phyloP scores from a whole-genome alignment of 2,888 invertebrate genomes.

The Caenorhabditis auriculariae region DNA sequence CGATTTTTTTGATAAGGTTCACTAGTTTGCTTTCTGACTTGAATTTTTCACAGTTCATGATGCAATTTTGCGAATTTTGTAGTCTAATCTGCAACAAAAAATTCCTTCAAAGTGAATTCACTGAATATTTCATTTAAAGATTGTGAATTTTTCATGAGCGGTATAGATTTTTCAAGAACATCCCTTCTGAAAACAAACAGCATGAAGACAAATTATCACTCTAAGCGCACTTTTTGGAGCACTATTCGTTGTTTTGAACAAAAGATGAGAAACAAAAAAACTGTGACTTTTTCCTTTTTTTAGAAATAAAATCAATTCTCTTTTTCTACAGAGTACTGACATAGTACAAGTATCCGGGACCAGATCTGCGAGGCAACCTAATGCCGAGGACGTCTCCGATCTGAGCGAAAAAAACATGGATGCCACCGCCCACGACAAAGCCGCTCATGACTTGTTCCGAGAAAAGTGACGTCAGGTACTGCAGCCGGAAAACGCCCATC shows the following conservation, averaged over 20 bases:
- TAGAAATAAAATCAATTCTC: not conserved
- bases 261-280: no score
- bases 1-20: not conserved
- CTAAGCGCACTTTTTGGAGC: no score
- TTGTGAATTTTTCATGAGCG: no score
- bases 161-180: no score
- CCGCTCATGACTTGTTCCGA: conserved; percentile 62
- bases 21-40: not conserved
- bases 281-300: no score
- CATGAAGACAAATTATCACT: no score
- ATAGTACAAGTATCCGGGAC: conserved; percentile 57
- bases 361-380: conserved; percentile 48
- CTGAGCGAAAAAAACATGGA: conserved; percentile 61
- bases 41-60: not conserved
- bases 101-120: no score
- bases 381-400: conserved; percentile 57
- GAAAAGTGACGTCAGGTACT: conserved; percentile 57
- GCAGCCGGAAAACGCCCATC: conserved; percentile 57
- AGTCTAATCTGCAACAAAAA: no score
- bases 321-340: conserved; percentile 26
- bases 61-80: no score
- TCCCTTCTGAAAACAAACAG: no score
- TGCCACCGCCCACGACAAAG: conserved; percentile 60
- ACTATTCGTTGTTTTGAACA: no score
- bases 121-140: no score